A percentile compares a stretch with the other conserved stretches of the same genome.
Evolutionary conservation across 2,888 invertebrate species (phyloP).

Genomic region (Parnassius smintheus): DNA sequence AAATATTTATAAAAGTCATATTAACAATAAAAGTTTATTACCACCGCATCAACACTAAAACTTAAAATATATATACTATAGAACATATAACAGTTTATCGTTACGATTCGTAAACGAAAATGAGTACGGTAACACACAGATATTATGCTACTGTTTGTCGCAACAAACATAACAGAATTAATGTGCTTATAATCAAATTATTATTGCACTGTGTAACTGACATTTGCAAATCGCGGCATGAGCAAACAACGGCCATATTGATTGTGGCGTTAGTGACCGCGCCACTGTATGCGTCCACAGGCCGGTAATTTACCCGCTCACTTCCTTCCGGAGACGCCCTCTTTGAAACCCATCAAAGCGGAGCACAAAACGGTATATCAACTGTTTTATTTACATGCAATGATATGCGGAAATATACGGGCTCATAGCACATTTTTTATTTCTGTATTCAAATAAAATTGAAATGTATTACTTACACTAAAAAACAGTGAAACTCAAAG

Average conservation of each 20-base stretch:
- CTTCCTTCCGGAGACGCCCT: conserved; percentile 68
- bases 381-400: conserved; percentile 15
- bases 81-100: too few species aligned
- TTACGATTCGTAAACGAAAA: neutral
- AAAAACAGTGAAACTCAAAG: too few species aligned
- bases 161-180: conserved; percentile 9
- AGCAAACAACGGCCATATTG: conserved; percentile 48
- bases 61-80: too few species aligned
- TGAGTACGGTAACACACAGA: neutral
- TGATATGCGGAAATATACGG: neutral
- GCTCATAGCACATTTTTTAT: too few species aligned
- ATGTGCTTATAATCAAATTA: conserved; percentile 11
- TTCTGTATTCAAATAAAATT: too few species aligned
- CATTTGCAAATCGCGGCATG: conserved; percentile 36
- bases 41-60: too few species aligned
- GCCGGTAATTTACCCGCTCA: conserved; percentile 66
- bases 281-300: conserved; percentile 47
- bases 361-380: conserved; percentile 21
- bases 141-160: neutral
- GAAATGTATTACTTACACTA: too few species aligned
- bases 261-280: conserved; percentile 56
- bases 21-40: too few species aligned
- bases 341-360: conserved; percentile 28
- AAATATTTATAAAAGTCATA: too few species aligned
- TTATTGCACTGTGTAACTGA: conserved; percentile 32